These are phyloP conservation scores for Drusus annulatus DNA, from an alignment of 1,140 invertebrate species.

Conservation along the genomic window DNA sequence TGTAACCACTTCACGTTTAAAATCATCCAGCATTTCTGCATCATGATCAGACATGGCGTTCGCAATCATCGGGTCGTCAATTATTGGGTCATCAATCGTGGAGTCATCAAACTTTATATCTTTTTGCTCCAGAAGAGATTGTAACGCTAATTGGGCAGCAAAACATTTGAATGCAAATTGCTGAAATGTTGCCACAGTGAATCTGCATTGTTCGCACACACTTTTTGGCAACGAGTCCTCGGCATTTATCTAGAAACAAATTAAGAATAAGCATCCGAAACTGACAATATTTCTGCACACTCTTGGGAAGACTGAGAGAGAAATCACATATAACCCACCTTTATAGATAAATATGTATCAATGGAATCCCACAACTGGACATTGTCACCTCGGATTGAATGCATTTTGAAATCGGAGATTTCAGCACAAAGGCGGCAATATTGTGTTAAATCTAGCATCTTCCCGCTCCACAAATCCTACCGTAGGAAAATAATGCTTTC, in stretches of 20 bases:
- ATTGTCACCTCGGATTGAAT: background rate
- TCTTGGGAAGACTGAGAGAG: background rate
- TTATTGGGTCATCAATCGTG: background rate
- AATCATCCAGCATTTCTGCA: background rate
- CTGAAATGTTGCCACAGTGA: slow-evolving; percentile 2
- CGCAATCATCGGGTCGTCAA: background rate
- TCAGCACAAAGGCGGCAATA: slow-evolving; percentile 19
- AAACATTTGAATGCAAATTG: slow-evolving; percentile 22
- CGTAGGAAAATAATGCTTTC: no score
- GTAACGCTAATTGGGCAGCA: background rate
- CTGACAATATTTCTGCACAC: background rate
- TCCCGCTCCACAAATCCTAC: background rate
- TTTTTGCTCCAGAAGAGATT: slow-evolving; percentile 6
- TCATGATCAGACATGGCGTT: background rate
- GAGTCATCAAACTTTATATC: background rate
- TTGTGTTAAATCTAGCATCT: slow-evolving; percentile 14
- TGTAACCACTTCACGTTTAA: background rate
- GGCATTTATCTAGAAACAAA: slow-evolving; percentile 15
- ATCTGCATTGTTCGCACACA: slow-evolving; percentile 22
- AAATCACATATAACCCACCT: background rate
- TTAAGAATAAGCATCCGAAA: background rate
- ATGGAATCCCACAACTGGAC: background rate
- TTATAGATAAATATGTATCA: background rate
- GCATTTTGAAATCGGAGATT: background rate
- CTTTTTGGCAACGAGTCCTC: slow-evolving; percentile 5